A percentile compares a stretch with the other conserved stretches of the same genome.
phyloP scores from a whole-genome alignment of 2,797 vertebrate species.

The Oreochromis grahami region DNA sequence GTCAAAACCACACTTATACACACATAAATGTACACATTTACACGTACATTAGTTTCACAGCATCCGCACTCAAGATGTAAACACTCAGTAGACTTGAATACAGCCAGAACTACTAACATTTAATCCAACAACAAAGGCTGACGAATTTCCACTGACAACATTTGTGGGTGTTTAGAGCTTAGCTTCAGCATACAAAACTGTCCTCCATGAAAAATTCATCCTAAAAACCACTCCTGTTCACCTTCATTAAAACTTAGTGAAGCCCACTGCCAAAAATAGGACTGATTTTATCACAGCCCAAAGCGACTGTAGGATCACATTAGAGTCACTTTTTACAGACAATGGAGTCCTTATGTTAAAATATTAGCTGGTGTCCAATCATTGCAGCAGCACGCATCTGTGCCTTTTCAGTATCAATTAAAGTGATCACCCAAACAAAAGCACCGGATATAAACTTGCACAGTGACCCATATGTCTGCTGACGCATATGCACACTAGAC shows the following conservation, averaged over 20 bases:
- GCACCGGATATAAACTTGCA: conserved; percentile 37
- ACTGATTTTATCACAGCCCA: conserved; percentile 44
- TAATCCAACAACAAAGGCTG: conserved; percentile 53
- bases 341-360: conserved; percentile 54
- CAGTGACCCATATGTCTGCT: conserved; percentile 15
- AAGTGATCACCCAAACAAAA: conserved; percentile 65
- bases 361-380: conserved; percentile 60
- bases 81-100: conserved; percentile 46
- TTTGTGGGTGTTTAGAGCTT: conserved; percentile 48
- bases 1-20: conserved; percentile 44
- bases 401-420: conserved; percentile 68
- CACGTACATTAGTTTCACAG: conserved; percentile 30
- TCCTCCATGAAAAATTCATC: conserved; percentile 60
- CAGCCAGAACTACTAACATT: conserved; percentile 39
- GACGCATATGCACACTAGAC: conserved; percentile 16
- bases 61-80: conserved; percentile 38
- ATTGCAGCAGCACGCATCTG: conserved; percentile 55
- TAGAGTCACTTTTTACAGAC: conserved; percentile 55
- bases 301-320: conserved; percentile 59
- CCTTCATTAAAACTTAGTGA: conserved; percentile 61
- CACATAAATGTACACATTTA: conserved; percentile 16
- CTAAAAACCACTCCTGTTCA: conserved; percentile 49
- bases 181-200: conserved; percentile 48
- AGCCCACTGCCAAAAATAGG: conserved; percentile 56
- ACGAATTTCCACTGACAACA: conserved; percentile 39